Conservation (phyloP, 2,888 invertebrate species). For the Galerucella pusilla region DNA sequence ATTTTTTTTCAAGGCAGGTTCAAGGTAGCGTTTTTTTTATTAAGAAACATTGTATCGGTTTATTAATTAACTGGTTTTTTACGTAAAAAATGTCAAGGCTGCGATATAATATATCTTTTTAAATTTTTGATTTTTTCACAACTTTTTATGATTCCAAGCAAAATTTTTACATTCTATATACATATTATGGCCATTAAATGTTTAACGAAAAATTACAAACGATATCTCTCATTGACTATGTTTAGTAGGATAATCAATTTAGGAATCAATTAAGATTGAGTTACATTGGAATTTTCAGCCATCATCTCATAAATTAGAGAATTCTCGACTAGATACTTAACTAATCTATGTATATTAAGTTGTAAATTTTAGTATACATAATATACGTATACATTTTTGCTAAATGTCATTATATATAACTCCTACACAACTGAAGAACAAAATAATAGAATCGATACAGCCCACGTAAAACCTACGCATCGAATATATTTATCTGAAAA, state of each 20-base stretch:
- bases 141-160: not conserved
- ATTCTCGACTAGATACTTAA: not conserved
- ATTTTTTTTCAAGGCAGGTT: constrained; percentile 3
- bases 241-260: too few relatives aligned
- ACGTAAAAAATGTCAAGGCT: constrained; percentile 1
- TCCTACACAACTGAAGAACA: constrained; percentile 55
- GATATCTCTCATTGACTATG: too few relatives aligned
- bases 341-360: not conserved
- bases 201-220: not conserved
- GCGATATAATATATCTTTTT: not conserved
- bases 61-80: not conserved
- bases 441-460: constrained; percentile 58
- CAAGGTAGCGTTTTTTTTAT: constrained; percentile 7
- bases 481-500: constrained; percentile 52
- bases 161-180: not conserved
- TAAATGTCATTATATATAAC: constrained; percentile 53
- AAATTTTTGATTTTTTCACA: constrained; percentile 1
- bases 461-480: constrained; percentile 56
- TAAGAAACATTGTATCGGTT: constrained; percentile 3
- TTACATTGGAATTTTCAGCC: not conserved
- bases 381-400: constrained; percentile 31
- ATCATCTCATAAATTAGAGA: not conserved
- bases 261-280: too few relatives aligned
- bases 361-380: constrained; percentile 21
- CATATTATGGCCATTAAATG: not conserved